Evolutionary conservation across 64 coral and sea anemone species (phyloP).

Genomic region (Stichodactyla mertensii): DNA sequence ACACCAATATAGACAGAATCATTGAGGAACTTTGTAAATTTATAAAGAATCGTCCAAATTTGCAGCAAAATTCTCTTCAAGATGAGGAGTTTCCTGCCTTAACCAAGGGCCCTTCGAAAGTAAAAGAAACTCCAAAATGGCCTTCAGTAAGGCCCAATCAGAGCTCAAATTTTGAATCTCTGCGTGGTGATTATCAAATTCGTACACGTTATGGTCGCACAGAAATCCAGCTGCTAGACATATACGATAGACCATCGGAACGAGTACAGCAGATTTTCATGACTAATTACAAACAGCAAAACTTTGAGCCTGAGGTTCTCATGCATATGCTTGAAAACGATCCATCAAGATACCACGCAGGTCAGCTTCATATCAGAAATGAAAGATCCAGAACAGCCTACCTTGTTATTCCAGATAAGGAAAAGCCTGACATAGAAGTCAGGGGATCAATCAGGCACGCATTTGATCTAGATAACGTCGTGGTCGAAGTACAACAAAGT

Average conservation of each 20-base stretch:
- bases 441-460: conserved; percentile 55
- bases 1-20: background rate
- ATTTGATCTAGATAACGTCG: conserved; percentile 71
- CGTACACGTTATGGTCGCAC: background rate
- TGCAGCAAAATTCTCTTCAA: background rate
- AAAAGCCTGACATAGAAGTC: conserved; percentile 58
- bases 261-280: conserved; percentile 3
- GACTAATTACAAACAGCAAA: background rate
- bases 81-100: background rate
- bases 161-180: background rate
- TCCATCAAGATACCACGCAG: conserved; percentile 38
- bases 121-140: background rate
- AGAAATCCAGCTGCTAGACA: background rate
- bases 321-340: conserved; percentile 17
- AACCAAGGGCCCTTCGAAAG: background rate
- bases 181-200: background rate
- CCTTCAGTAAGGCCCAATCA: background rate
- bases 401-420: conserved; percentile 48
- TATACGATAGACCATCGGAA: background rate
- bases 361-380: conserved; percentile 54
- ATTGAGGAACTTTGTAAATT: background rate
- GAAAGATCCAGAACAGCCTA: conserved; percentile 33
- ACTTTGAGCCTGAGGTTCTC: conserved; percentile 52
- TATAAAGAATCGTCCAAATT: background rate
- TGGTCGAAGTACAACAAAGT: conserved; percentile 13